Evolutionary conservation across 2,113 vertebrate species (phyloP).

Genomic region (Gymnobelideus leadbeateri): DNA sequence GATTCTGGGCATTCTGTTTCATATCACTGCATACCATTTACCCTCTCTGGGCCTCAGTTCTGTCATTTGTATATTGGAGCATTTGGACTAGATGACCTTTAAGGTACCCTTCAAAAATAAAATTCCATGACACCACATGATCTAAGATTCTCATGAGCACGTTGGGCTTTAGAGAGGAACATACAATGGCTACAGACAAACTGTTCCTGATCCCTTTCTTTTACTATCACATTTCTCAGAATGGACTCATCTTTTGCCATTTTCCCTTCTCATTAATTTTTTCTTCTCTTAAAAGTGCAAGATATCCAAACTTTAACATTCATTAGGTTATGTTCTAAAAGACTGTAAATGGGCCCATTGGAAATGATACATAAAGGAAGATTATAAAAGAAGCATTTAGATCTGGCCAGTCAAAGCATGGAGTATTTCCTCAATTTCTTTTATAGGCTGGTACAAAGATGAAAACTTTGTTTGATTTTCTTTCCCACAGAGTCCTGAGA

Average conservation of each 20-base stretch:
- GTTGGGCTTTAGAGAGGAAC: conserved; percentile 51
- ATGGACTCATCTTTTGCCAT: conserved; percentile 63
- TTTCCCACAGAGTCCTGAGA: rapidly evolving
- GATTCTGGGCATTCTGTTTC: neutral
- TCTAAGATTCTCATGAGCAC: neutral
- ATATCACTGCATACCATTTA: neutral
- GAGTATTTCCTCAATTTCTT: neutral
- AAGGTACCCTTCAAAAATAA: neutral
- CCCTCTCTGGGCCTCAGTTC: neutral
- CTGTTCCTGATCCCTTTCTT: conserved; percentile 63
- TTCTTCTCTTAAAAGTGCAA: conserved; percentile 66
- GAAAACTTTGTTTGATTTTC: neutral
- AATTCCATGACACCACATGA: neutral
- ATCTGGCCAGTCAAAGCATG: neutral
- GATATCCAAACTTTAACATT: conserved; percentile 61
- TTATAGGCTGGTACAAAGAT: conserved; percentile 21
- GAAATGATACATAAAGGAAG: conserved; percentile 42
- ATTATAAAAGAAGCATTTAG: conserved; percentile 5
- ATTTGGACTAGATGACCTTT: neutral
- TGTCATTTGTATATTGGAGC: neutral
- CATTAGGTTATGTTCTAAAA: conserved; percentile 50
- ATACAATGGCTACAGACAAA: conserved; percentile 67
- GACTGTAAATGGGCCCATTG: conserved; percentile 54
- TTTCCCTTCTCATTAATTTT: conserved; percentile 75
- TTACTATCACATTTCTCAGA: conserved; percentile 64